phyloP scores from a whole-genome alignment of 2,888 invertebrate species.

The Mimas tiliae region DNA sequence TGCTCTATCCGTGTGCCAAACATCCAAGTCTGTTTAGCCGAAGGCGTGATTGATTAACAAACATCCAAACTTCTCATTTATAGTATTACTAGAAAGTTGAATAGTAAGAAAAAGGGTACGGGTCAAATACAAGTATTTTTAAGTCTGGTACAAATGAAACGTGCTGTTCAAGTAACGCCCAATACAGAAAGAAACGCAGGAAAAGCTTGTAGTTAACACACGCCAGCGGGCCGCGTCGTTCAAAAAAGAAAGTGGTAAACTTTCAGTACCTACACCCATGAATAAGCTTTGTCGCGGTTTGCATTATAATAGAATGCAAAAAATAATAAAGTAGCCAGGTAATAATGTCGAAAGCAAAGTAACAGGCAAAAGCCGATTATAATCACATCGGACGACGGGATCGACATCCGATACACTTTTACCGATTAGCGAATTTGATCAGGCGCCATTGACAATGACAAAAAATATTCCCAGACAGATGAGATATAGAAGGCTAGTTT shows the following conservation, averaged over 20 bases:
- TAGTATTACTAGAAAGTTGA: too few species aligned
- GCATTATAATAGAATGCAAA: conserved; percentile 33
- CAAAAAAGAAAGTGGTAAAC: conserved; percentile 28
- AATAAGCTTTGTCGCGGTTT: conserved; percentile 27
- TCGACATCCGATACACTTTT: conserved; percentile 65
- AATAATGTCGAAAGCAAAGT: conserved; percentile 43
- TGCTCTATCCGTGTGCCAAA: too few species aligned
- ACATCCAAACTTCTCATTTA: too few species aligned
- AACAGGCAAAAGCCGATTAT: conserved; percentile 50
- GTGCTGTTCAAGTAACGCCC: neutral
- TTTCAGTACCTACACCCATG: conserved; percentile 25
- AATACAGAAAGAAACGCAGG: neutral
- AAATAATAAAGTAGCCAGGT: conserved; percentile 39
- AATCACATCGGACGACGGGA: conserved; percentile 50
- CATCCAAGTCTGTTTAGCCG: too few species aligned
- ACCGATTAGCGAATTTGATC: conserved; percentile 62
- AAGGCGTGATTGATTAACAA: too few species aligned
- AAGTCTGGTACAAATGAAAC: neutral
- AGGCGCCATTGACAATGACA: conserved; percentile 36
- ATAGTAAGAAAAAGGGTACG: too few species aligned
- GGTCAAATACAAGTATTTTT: too few species aligned
- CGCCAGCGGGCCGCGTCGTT: neutral
- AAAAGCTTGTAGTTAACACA: conserved; percentile 12
- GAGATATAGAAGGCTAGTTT: conserved; percentile 2
- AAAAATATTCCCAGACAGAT: conserved; percentile 44